Base-by-base conservation (phyloP, 2,797 vertebrate species). In the Rhodeus uyekii region DNA sequence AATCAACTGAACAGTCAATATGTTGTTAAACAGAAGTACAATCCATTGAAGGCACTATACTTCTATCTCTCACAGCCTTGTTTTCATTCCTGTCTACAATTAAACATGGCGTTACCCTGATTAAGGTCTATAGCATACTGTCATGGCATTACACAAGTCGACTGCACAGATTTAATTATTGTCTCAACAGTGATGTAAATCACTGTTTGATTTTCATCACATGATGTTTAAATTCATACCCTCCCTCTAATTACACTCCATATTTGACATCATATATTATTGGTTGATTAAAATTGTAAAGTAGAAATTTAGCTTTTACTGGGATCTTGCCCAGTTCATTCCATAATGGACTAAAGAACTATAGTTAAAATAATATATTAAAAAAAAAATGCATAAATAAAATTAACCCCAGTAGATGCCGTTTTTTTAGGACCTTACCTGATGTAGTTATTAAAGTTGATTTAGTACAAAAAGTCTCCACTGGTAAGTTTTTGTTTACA, bases 211-310 rank as follows among this genome's bases (percentile, higher is more conserved):
- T 46, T 75, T 29, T 68, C 68, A 58, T 73, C 19, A 68, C 63
- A 80, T 78, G 61, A 73, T 16, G 27, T 86, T 34, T n/a, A 19
- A 50, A 73, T 44, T 68, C 42, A 32, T 75, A 58, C 27, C 72
- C 44, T 64, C 27, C 72, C 44, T 64, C 10, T 73, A n/a, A 32
- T 73, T 63, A 61, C 42, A 63, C 44, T 63, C 22, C 42, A 19
- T 63, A 50, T 48, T 81, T 80, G 29, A 72, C 53, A 60, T 72
- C 27, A 68, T 68, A 29, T 53, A 8, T 36, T 80, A 46, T 61
- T 80, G 42, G 29, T 71, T 71, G 46, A 36, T 34, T 42, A 34
- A 32, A 69, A 60, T 19, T 27, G 8, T 22, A 10, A 32, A 0
- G 8, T 36, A 53, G 48, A 39, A 32, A 13, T 22, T 12, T 29